These are phyloP conservation scores for Decapterus maruadsi DNA, from an alignment of 2,797 vertebrate species.

Conservation along the genomic window DNA sequence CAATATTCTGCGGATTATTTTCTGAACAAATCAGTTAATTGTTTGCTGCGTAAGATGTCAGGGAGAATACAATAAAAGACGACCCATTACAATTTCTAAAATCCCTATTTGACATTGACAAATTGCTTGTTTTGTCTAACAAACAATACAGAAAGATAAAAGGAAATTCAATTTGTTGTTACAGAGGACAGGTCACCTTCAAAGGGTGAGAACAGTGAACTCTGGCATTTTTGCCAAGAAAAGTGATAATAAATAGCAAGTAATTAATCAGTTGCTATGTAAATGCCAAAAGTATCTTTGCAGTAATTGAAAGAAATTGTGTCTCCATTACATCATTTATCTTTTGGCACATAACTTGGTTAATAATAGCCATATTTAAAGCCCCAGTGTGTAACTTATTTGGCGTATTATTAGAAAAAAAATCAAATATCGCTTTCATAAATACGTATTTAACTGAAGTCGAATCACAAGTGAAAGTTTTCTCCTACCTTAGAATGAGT, in stretches of 20 bases:
- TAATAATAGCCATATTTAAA: background rate
- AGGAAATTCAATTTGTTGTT: background rate
- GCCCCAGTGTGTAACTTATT: too few species aligned
- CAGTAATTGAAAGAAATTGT: background rate
- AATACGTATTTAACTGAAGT: too few species aligned
- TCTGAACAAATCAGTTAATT: background rate
- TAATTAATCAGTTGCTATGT: background rate
- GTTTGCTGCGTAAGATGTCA: background rate
- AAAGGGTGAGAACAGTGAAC: background rate
- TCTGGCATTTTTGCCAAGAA: constrained; percentile 8
- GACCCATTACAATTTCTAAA: background rate
- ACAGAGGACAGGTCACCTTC: background rate
- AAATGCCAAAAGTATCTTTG: background rate
- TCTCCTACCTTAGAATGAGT: too few species aligned
- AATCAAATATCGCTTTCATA: too few species aligned
- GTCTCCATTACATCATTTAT: background rate
- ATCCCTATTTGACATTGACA: background rate
- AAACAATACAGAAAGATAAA: background rate
- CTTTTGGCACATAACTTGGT: background rate
- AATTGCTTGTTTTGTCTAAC: background rate
- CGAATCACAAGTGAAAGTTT: too few species aligned
- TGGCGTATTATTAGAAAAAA: too few species aligned
- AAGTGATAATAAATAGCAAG: background rate
- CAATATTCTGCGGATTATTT: background rate
- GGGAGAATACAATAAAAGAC: background rate